phyloP scores from a whole-genome alignment of 2,113 vertebrate genomes.

The Hemichromis elongatus region DNA sequence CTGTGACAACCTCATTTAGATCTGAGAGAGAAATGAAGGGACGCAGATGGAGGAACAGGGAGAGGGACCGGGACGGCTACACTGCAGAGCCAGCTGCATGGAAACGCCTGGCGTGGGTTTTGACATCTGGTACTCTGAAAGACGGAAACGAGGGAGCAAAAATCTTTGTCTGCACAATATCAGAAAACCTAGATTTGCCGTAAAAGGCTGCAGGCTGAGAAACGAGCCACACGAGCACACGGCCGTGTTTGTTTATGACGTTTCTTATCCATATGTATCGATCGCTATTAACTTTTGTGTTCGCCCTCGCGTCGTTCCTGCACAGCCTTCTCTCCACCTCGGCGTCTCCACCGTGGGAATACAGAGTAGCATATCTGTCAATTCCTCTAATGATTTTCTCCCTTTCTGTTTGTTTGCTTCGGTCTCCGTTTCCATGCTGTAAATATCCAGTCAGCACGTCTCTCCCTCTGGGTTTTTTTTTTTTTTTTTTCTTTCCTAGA shows the following conservation, averaged over 20 bases:
- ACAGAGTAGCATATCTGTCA: not conserved
- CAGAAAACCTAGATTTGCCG: not conserved
- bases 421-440: not conserved
- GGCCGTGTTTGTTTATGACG: not conserved
- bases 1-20: constrained; percentile 31
- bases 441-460: not conserved
- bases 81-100: not conserved
- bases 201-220: not conserved
- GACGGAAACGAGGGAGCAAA: not conserved
- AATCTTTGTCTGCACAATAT: not conserved
- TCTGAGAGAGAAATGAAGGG: not conserved
- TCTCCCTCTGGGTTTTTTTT: not conserved
- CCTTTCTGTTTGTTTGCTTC: not conserved
- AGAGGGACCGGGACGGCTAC: not conserved
- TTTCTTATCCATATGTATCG: not conserved
- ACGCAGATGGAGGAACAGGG: not conserved
- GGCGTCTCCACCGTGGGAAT: not conserved
- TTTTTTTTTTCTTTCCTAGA: not conserved
- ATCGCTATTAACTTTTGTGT: not conserved
- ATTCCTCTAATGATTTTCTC: not conserved
- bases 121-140: not conserved
- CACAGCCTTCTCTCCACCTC: not conserved
- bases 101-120: not conserved
- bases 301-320: rapidly evolving
- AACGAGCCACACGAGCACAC: rapidly evolving